These are phyloP conservation scores for Strix aluco DNA, from an alignment of 2,113 vertebrate genomes.

Conservation along the genomic window DNA sequence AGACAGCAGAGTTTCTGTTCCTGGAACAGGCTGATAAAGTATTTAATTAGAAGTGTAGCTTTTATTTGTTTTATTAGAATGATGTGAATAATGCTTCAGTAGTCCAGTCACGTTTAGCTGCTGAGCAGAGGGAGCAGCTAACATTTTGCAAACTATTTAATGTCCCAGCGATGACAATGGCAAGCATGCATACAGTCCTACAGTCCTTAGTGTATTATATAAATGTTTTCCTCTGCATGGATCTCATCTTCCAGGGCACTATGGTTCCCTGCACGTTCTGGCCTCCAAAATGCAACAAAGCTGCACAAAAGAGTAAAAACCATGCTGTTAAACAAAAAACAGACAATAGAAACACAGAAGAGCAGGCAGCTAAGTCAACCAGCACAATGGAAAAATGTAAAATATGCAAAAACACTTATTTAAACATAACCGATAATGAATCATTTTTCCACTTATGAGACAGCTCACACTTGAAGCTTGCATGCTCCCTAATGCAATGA, in stretches of 20 bases:
- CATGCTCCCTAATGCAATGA: not conserved
- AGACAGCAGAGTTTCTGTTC: not conserved
- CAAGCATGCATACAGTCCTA: not conserved
- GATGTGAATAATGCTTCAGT: not conserved
- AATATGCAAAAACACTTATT: not conserved
- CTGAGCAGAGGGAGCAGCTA: constrained; percentile 18
- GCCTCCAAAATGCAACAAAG: constrained; percentile 15
- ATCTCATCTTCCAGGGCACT: constrained; percentile 35
- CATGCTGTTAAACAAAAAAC: not conserved
- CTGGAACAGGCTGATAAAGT: constrained; percentile 10
- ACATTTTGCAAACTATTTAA: not conserved
- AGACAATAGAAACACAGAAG: not conserved
- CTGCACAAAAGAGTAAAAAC: not conserved
- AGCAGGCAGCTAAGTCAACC: not conserved
- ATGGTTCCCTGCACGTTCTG: not conserved
- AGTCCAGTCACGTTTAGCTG: not conserved
- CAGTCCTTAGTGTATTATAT: constrained; percentile 35
- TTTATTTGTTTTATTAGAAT: constrained; percentile 46
- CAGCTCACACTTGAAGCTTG: not conserved
- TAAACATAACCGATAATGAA: not conserved
- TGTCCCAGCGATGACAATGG: not conserved
- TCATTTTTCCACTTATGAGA: not conserved
- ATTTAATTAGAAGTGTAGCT: not conserved
- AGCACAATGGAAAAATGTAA: not conserved
- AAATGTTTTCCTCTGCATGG: constrained; percentile 46